phyloP scores from a whole-genome alignment of 2,888 invertebrate species.

The Phalera bucephala region DNA sequence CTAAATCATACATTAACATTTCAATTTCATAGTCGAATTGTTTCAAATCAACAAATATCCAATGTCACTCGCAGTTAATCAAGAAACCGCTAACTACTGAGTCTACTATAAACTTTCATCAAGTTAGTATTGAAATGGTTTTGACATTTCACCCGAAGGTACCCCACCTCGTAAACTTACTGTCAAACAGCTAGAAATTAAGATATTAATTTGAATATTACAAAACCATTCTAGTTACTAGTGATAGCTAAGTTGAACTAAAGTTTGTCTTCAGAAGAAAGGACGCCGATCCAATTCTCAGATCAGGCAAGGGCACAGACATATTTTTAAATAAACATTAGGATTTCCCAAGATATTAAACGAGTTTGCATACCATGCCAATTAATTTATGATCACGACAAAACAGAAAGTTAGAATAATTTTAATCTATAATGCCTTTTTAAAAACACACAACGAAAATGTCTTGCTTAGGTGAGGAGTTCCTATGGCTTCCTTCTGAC shows the following conservation, averaged over 20 bases:
- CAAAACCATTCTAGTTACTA: neutral
- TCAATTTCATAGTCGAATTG: neutral
- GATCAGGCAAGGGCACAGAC: no score
- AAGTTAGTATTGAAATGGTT: constrained; percentile 9
- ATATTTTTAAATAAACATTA: no score
- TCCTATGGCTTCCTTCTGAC: no score
- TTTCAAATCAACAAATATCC: constrained; percentile 2
- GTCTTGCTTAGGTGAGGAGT: no score
- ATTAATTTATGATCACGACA: no score
- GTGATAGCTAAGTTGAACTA: neutral
- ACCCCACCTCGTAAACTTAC: neutral
- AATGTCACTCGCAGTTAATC: constrained; percentile 1
- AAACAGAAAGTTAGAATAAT: no score
- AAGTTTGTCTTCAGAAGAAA: neutral
- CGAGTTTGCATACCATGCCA: no score
- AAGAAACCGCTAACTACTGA: constrained; percentile 4
- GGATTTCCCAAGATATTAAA: no score
- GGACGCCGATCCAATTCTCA: no score
- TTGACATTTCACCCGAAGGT: constrained; percentile 12
- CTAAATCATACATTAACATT: no score
- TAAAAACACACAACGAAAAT: no score
- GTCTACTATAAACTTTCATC: constrained; percentile 3
- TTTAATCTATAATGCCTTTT: no score
- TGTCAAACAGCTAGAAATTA: neutral
- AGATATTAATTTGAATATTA: neutral